Base-by-base conservation (phyloP, 2,888 invertebrate genomes). In the Troides helena region DNA sequence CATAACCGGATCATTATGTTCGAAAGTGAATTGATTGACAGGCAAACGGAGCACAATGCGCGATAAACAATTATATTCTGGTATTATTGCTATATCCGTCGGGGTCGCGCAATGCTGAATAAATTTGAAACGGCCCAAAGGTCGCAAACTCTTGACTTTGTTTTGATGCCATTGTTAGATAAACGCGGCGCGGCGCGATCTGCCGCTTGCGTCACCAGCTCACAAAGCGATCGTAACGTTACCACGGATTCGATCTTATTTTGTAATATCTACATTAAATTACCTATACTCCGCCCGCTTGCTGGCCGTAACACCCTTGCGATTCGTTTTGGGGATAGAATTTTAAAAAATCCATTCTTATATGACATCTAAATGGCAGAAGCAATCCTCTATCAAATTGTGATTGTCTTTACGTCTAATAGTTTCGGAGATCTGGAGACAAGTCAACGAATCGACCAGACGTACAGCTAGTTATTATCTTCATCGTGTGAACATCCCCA, bases 1-100 rank as follows among this genome's bases (percentile, higher is more conserved):
- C 85, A 85, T 86, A 84, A 85, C 82, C 88, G 86, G 88, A 88
- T 87, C 90, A 85, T 75, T 85, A 81, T 81, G 82, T 85, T 87
- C 80, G 84, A 87, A 86, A 87, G 86, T 82, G 83, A 85, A 77
- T 84, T 90, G 91, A 92, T 89, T 90, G 92, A 91, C 92, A 90
- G 89, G 73, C 79, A 79, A 83, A 83, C 85, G 83, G 78, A 79
- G 81, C 80, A 87, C 85, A 86, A 85, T 86, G 83, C 85, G 80
- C 80, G 82, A 84, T 88, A 85, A 90, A 88, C 88, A 89, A 89
- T 87, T 86, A 87, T 85, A 80, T 78, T 78, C 74, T 78, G 78
- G 79, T 82, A 87, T 86, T 88, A 89, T 88, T 87, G 84, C 88
- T 81, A 80, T 88, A 88, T 85, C 84, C 79, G 79, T 73, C 71